Evolutionary conservation across 2,888 invertebrate genomes (phyloP).

Genomic region (Mycogona germanica): DNA sequence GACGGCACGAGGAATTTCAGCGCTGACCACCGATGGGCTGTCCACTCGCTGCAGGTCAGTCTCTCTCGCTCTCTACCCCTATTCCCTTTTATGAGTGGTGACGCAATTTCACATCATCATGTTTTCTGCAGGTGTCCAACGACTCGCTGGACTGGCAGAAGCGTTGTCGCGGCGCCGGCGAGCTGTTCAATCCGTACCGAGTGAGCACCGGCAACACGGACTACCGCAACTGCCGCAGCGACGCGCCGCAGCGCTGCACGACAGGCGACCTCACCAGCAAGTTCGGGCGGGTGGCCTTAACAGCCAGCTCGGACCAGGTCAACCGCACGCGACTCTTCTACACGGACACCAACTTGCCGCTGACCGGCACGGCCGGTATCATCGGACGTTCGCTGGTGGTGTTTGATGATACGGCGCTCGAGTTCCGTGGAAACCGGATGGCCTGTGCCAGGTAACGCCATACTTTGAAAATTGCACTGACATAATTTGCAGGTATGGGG

Average conservation of each 20-base stretch:
- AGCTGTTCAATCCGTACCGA: slow-evolving; percentile 62
- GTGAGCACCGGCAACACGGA: slow-evolving; percentile 31
- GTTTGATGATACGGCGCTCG: slow-evolving; percentile 75
- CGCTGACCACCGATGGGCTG: slow-evolving; percentile 53
- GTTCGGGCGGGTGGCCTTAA: slow-evolving; percentile 38
- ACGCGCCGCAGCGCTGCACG: slow-evolving; percentile 25
- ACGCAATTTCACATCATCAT: too few species aligned
- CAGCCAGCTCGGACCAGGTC: slow-evolving; percentile 55
- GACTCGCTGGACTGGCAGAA: slow-evolving; percentile 87
- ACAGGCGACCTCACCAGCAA: slow-evolving; percentile 53
- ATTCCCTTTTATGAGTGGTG: background rate
- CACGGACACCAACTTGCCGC: slow-evolving; percentile 60
- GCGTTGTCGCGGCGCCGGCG: slow-evolving; percentile 66
- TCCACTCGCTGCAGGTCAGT: slow-evolving; percentile 53
- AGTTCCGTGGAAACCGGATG: slow-evolving; percentile 73
- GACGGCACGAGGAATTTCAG: slow-evolving; percentile 52
- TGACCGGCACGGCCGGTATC: slow-evolving; percentile 59
- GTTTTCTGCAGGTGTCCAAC: too few species aligned
- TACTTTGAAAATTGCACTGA: too few species aligned
- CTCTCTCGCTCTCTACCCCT: background rate
- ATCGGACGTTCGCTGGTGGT: slow-evolving; percentile 73
- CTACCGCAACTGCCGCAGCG: slow-evolving; percentile 4
- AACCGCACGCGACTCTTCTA: slow-evolving; percentile 56
- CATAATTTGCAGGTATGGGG: too few species aligned
- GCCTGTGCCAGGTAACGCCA: slow-evolving; percentile 66